A percentile compares a stretch with the other conserved stretches of the same genome.
Conservation (phyloP, 2,113 vertebrate genomes). For the Burhinus oedicnemus region DNA sequence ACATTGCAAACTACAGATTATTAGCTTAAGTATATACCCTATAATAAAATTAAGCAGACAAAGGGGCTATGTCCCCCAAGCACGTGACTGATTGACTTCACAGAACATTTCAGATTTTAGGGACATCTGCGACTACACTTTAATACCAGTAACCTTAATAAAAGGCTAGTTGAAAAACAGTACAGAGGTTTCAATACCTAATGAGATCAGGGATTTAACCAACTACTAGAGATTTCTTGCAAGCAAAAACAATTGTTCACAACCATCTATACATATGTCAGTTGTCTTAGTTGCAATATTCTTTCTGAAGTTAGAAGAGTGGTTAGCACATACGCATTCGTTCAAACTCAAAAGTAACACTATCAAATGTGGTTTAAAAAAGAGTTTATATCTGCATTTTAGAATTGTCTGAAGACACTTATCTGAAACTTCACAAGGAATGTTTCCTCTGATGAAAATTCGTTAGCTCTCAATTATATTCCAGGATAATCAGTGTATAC, state of each 20-base stretch:
- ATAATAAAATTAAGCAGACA: background rate
- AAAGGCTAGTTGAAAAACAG: background rate
- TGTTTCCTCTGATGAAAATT: background rate
- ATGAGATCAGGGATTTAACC: background rate
- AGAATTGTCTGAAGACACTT: background rate
- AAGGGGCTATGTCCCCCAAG: background rate
- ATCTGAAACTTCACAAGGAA: background rate
- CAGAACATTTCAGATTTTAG: background rate
- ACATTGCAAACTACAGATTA: conserved; percentile 12
- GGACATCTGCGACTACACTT: background rate
- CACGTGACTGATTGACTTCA: background rate
- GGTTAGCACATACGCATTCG: background rate
- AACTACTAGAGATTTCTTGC: background rate
- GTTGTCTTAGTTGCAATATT: background rate
- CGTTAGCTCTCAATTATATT: background rate
- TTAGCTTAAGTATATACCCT: background rate
- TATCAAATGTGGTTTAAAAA: background rate
- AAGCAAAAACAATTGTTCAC: background rate
- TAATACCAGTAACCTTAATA: background rate
- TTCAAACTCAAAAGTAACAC: background rate
- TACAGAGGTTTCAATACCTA: background rate
- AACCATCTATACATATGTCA: background rate
- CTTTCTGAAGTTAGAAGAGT: background rate
- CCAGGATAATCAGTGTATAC: background rate
- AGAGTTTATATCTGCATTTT: background rate